Base-by-base conservation (phyloP, 2,888 invertebrate species). In the Chouioia cunea region DNA sequence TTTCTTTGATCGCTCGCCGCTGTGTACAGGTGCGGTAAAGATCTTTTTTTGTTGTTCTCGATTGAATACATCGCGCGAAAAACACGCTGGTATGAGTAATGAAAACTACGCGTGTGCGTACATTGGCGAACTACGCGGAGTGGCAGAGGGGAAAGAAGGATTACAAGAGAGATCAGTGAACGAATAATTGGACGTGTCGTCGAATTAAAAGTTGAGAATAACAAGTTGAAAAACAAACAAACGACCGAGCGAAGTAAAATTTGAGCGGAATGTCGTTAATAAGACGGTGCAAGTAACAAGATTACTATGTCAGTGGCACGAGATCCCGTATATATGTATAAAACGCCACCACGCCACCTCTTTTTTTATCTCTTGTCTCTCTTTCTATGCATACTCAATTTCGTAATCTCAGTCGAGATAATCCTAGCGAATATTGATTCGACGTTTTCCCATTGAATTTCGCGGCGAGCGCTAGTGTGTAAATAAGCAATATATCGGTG, bases 221-320 rank as follows among this genome's bases (percentile, higher is more conserved):
- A 50, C 27, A 50, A 36, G 14, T 47, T 15, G 8, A 0, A 2
- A n/a, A 8, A 10, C 14, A 27, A 27, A 27, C 2, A 27, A 27
- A 27, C 27, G 6, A 2, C 27, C 27, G 27, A 27, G 2, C 3
- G 6, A 27, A 27, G 2, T 27, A 27, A 27, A 6, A 27, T 27
- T 6, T 6, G 2, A 27, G 27, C 6, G 27, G 27, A 27, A 27
- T 27, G 27, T 27, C 2, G 27, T 63, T 57, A 69, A 63, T 57
- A 57, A 57, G 23, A 27, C 3, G 3, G 2, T 2, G 27, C 27
- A 27, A 23, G 46, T 59, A 67, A 67, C 36, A 66, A 67, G 62
- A 72, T 68, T 62, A 69, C 68, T 65, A 65, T 72, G 72, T 72
- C 69, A 72, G 72, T 72, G 22, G 72, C 58, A 36, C 72, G 27